Percentiles rank a stretch among this genome's conserved stretches.
phyloP scores from a whole-genome alignment of 2,797 vertebrate species.

The Cuniculus paca region DNA sequence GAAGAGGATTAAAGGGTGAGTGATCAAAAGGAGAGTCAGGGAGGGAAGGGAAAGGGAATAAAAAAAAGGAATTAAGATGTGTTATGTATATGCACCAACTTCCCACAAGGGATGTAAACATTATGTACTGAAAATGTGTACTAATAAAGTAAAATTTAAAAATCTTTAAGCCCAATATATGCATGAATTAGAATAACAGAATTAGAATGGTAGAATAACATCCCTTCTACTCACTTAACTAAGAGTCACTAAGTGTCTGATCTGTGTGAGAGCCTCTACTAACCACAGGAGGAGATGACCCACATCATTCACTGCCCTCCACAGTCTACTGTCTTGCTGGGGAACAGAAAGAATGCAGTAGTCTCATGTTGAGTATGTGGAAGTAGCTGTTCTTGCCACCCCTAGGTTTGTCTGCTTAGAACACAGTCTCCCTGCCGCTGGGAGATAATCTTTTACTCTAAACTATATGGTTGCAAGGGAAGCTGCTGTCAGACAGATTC shows the following conservation, averaged over 20 bases:
- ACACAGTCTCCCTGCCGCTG: neutral
- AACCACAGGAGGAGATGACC: neutral
- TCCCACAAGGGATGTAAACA: neutral
- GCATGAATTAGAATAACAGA: conserved; percentile 44
- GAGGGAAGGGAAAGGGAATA: neutral
- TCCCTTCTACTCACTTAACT: neutral
- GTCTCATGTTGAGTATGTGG: neutral
- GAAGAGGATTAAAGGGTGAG: neutral
- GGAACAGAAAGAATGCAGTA: neutral
- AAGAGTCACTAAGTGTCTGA: neutral
- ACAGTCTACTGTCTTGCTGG: neutral
- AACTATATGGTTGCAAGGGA: neutral
- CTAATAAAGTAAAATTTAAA: neutral
- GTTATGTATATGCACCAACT: neutral
- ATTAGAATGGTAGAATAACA: conserved; percentile 50
- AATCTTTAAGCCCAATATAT: conserved; percentile 31
- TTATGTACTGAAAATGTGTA: neutral
- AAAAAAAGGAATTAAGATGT: neutral
- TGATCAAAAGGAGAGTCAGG: neutral
- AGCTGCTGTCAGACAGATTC: neutral
- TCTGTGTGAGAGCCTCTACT: neutral
- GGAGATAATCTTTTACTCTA: neutral
- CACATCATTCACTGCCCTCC: neutral
- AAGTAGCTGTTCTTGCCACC: neutral
- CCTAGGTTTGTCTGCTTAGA: neutral